Conservation (phyloP, 2,888 invertebrate species). For the Flabesymbios commensalis region DNA sequence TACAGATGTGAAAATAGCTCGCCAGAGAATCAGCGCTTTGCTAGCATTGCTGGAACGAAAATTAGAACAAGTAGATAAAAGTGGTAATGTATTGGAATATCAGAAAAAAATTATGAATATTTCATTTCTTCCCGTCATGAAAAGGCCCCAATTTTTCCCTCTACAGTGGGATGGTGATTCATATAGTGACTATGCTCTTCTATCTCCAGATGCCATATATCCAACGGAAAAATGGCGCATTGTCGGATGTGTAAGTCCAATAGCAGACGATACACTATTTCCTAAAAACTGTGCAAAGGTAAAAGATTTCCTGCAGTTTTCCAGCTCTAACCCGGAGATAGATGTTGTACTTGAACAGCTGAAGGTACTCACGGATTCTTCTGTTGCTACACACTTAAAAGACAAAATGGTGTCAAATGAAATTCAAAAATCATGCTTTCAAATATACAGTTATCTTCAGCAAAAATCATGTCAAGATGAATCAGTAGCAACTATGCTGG, state of each 20-base stretch:
- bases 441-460: slow-evolving; percentile 30
- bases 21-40: not conserved
- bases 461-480: slow-evolving; percentile 10
- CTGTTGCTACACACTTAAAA: slow-evolving; percentile 1
- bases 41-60: slow-evolving; percentile 18
- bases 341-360: slow-evolving; percentile 33
- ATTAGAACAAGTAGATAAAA: not conserved
- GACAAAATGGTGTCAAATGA: slow-evolving; percentile 14
- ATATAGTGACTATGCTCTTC: slow-evolving; percentile 8
- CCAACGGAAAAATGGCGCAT: slow-evolving; percentile 20
- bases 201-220: slow-evolving; percentile 23
- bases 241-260: slow-evolving; percentile 28
- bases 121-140: slow-evolving; percentile 30
- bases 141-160: slow-evolving; percentile 26
- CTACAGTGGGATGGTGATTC: slow-evolving; percentile 28
- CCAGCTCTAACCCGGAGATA: slow-evolving; percentile 23
- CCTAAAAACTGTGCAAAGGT: slow-evolving; percentile 19
- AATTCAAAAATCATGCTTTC: slow-evolving; percentile 18
- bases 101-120: slow-evolving; percentile 8
- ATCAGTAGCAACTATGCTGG: slow-evolving; percentile 11
- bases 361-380: slow-evolving; percentile 25
- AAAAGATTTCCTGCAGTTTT: slow-evolving; percentile 23
- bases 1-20: not conserved
- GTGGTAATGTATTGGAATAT: not conserved
- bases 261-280: slow-evolving; percentile 28